These are phyloP conservation scores for Chitala chitala DNA, from an alignment of 2,113 vertebrate genomes.

Conservation along the genomic window DNA sequence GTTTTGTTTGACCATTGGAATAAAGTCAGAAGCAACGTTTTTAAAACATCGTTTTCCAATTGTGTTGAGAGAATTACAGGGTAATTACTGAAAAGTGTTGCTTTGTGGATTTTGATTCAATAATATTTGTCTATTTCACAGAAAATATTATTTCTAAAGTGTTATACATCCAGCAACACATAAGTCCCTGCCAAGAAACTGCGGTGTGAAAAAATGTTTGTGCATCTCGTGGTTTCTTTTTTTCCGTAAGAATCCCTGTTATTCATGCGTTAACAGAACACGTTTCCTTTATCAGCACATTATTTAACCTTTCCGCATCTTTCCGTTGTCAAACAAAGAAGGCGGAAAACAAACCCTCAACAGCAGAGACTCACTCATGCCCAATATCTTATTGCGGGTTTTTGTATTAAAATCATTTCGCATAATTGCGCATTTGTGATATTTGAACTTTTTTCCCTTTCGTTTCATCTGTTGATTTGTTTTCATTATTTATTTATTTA, in stretches of 20 bases:
- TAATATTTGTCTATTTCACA: conserved; percentile 61
- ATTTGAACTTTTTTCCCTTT: no score
- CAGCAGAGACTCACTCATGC: no score
- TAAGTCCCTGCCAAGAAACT: conserved; percentile 61
- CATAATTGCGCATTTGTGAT: no score
- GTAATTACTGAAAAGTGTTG: conserved; percentile 67
- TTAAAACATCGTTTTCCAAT: not conserved
- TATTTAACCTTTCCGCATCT: not conserved
- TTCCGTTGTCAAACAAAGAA: no score
- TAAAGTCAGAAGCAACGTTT: conserved; percentile 29
- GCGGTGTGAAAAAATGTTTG: conserved; percentile 35
- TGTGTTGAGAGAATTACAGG: conserved; percentile 36
- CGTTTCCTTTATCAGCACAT: conserved; percentile 4
- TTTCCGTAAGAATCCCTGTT: conserved; percentile 1
- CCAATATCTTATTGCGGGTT: no score
- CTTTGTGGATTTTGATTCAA: conserved; percentile 61
- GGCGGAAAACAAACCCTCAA: no score
- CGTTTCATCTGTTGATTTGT: no score
- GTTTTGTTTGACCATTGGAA: not conserved
- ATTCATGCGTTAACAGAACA: conserved; percentile 8
- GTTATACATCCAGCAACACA: conserved; percentile 68
- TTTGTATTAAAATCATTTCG: no score
- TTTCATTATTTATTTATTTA: no score
- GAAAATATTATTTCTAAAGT: conserved; percentile 58
- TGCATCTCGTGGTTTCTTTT: conserved; percentile 19